Evolutionary conservation across 2,888 invertebrate genomes (phyloP), one percentile per base, ranked within the genome.

Genomic region (Syrista parreyssii): DNA sequence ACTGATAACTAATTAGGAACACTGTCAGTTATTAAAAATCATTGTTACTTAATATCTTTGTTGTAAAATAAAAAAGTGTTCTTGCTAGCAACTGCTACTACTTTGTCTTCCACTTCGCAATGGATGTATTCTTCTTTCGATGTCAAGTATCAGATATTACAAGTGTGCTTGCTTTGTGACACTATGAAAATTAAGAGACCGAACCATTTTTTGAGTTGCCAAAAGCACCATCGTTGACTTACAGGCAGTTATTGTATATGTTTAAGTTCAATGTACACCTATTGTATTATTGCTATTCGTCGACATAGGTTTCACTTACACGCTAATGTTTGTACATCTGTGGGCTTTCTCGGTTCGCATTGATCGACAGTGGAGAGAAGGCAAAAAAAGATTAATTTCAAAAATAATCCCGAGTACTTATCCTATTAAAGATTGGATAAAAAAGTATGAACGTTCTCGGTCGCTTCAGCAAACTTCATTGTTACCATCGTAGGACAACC

Each of bases 281-380:
- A 88, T 82, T 78, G 73, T 84, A 84, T 88, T 88, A 88, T 88
- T 88, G 88, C 88, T 89, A 88, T 88, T 85, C 79, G 79, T 88
- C 87, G 86, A 85, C 84, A 82, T 85, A 83, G 83, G 78, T 86
- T 83, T 55, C 85, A 78, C 78, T 78, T 78, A 78, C 55, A 40
- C n/a, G 33, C 78, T 78, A 78, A 78, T 77, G 82, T 87, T 88
- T 88, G 88, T 88, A 88, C 88, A 88, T 86, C 83, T 84, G 84
- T 82, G 84, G 82, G 82, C 84, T 83, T 82, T 78, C 81, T 78
- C 55, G 55, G 81, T 82, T 82, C 76, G 75, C 75, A 79, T 78
- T 81, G 79, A 75, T 75, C 80, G 79, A 85, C 80, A 83, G 81
- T 82, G 79, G n/a, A 77, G 81, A 73, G 23, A 55, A 55, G 23